Conservation (phyloP, 1,140 invertebrate genomes). For the Charaxes varanes region DNA sequence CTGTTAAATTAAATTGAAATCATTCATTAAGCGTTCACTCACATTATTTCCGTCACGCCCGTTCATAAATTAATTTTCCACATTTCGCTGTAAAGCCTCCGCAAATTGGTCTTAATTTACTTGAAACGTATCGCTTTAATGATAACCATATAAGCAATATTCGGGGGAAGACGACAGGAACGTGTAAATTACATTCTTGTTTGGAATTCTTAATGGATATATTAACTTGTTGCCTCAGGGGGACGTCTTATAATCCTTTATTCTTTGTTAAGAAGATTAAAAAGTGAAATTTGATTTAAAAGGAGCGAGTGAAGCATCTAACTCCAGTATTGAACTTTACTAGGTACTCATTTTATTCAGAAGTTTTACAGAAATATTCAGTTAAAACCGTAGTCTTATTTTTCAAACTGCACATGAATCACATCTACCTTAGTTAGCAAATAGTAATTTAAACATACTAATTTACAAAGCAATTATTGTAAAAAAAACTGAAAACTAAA, state of each 20-base stretch:
- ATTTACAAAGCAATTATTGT: constrained; percentile 12
- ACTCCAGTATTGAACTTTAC: too few relatives aligned
- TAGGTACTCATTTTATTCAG: too few relatives aligned
- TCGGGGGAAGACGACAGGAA: constrained; percentile 9
- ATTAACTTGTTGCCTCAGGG: not conserved
- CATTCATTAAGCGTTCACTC: constrained; percentile 58
- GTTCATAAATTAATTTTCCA: constrained; percentile 64
- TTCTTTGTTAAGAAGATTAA: constrained; percentile 5
- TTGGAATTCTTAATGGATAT: constrained; percentile 3
- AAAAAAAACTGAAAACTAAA: constrained; percentile 19
- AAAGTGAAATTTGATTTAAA: too few relatives aligned
- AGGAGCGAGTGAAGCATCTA: too few relatives aligned
- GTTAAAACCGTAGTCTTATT: too few relatives aligned
- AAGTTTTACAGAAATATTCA: too few relatives aligned
- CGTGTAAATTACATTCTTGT: constrained; percentile 13
- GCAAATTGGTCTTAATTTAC: constrained; percentile 70
- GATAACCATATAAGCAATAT: constrained; percentile 58
- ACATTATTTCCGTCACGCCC: constrained; percentile 59
- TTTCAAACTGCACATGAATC: too few relatives aligned
- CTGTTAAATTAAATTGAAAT: constrained; percentile 55
- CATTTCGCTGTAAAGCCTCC: constrained; percentile 57
- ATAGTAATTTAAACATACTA: too few relatives aligned
- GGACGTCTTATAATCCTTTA: not conserved
- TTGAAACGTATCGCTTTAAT: constrained; percentile 63
- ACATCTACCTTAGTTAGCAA: too few relatives aligned